Conservation (phyloP, 37 sponge, comb jelly and placozoan species). For the Tethya wilhelma region DNA sequence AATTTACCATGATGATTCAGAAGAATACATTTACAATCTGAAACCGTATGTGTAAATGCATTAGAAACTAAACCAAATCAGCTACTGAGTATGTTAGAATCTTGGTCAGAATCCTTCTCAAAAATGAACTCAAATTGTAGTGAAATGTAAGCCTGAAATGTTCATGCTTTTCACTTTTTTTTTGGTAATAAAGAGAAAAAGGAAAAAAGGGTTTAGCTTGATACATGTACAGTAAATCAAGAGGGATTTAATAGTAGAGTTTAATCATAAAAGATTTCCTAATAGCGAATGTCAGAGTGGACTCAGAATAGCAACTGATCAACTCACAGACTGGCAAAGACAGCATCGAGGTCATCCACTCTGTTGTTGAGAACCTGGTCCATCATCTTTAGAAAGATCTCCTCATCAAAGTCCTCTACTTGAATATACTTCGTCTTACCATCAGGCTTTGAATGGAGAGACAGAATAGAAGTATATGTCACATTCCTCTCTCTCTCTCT, state of each 20-base stretch:
- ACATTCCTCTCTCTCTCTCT: neutral
- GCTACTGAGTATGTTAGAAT: no score
- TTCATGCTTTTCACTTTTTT: no score
- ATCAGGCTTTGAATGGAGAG: neutral
- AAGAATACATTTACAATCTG: neutral
- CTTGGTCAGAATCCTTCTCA: no score
- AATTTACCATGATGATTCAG: neutral
- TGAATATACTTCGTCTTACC: constrained; percentile 27
- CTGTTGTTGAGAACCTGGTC: constrained; percentile 50
- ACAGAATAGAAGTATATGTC: neutral
- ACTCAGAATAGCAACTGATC: neutral
- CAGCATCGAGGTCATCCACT: constrained; percentile 41
- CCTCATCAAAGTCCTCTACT: constrained; percentile 40
- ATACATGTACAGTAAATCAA: no score
- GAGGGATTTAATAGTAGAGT: no score
- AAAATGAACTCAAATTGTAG: no score
- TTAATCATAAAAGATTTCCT: no score
- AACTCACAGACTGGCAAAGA: constrained; percentile 38
- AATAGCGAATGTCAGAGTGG: no score
- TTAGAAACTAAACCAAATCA: no score
- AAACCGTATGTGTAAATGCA: neutral
- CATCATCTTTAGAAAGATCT: constrained; percentile 34
- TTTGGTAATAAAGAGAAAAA: no score
- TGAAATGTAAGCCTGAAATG: no score
- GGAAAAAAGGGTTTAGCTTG: no score